Evolutionary conservation across 1,140 invertebrate genomes (phyloP).

Genomic region (Drosophila leontia): DNA sequence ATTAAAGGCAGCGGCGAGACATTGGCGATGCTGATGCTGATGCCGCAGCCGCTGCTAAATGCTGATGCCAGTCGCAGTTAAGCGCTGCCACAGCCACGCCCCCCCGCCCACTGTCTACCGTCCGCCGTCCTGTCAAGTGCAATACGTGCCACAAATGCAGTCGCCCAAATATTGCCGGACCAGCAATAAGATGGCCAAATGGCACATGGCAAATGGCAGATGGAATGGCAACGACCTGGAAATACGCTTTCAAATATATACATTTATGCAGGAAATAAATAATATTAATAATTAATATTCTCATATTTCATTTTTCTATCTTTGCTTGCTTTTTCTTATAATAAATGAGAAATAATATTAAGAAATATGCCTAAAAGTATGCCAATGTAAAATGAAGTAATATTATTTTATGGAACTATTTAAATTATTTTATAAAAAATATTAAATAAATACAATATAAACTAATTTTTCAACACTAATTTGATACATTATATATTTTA

Average conservation of each 20-base stretch:
- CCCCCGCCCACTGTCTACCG: constrained; percentile 18
- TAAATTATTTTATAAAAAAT: neutral
- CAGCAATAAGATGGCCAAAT: constrained; percentile 15
- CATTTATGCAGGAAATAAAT: neutral
- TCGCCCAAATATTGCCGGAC: constrained; percentile 11
- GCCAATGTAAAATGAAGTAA: neutral
- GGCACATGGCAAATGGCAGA: constrained; percentile 1
- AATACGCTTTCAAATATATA: neutral
- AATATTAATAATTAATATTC: no score
- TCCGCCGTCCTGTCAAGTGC: constrained; percentile 66
- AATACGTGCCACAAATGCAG: constrained; percentile 48
- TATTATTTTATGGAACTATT: neutral
- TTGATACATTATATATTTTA: no score
- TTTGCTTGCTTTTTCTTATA: neutral
- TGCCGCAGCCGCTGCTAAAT: constrained; percentile 22
- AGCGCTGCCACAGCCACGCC: constrained; percentile 55
- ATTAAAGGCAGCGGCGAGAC: constrained; percentile 65
- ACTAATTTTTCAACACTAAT: neutral
- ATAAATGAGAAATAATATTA: no score
- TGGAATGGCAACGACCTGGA: neutral
- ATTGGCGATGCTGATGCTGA: constrained; percentile 28
- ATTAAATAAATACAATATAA: neutral
- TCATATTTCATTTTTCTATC: neutral
- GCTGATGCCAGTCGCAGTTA: constrained; percentile 55
- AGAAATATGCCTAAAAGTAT: neutral